Evolutionary conservation across 1,140 invertebrate species (phyloP), one percentile per base, ranked within the genome.

Genomic region (Hyposmocoma kahamanoa): DNA sequence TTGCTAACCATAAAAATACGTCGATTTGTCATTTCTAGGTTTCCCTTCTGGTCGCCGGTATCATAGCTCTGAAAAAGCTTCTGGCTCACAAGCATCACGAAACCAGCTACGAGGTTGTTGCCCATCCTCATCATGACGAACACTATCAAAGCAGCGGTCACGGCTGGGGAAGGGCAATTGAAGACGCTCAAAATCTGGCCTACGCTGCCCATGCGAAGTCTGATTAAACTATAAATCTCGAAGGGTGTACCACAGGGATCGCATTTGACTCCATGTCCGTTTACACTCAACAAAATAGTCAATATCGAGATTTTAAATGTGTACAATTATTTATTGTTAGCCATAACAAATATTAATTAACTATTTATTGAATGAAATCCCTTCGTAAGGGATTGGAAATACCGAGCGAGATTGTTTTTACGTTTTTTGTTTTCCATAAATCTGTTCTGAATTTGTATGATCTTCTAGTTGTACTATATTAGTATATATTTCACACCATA

Each of bases 1-100:
- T n/a, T n/a, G n/a, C n/a, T n/a, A n/a, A n/a, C n/a, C n/a, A n/a
- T n/a, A n/a, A n/a, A n/a, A n/a, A n/a, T n/a, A n/a, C n/a, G n/a
- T n/a, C n/a, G n/a, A n/a, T n/a, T n/a, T n/a, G n/a, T n/a, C n/a
- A n/a, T n/a, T n/a, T n/a, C n/a, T n/a, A n/a, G n/a, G 88, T 95
- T 50, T 92, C 94, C 6, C 88, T 95, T 6, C 88, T 94, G 32
- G 88, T 95, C 45, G 90, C 92, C 53, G 89, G 88, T 55, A 90
- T 95, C 55, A 91, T 95, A 58, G 93, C 90, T 3, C 79, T 95
- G 52, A 94, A 95, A 85, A 95, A 95, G 68, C 87, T 95, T 4
- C 75, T 95, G 21, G 92, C 90, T 26, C 87, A 87, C 60, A 94
- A 94, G 62, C 89, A 89, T 43, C 89, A 90, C 47, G 89, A 89